phyloP scores from a whole-genome alignment of 2,888 invertebrate genomes.

The Microchrysa polita region DNA sequence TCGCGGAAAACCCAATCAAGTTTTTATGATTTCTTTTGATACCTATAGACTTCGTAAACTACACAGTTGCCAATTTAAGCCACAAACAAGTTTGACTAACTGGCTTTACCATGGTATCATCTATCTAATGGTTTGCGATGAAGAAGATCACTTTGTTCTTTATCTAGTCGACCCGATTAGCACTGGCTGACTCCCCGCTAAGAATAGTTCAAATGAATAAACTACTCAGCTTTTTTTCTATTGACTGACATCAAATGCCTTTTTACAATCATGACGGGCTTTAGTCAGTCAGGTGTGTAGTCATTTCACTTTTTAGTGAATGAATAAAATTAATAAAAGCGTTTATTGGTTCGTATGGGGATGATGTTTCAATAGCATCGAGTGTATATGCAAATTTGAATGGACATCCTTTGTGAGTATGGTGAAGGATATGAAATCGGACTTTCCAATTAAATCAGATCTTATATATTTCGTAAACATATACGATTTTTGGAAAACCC shows the following conservation, averaged over 20 bases:
- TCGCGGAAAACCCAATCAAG: conserved; percentile 2
- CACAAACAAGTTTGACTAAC: background rate
- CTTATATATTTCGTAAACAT: background rate
- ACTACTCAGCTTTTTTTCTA: background rate
- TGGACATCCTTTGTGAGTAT: background rate
- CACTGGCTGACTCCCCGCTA: background rate
- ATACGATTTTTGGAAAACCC: background rate
- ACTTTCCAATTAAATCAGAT: conserved; percentile 7
- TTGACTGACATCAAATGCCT: background rate
- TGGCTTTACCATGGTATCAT: background rate
- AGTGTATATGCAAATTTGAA: background rate
- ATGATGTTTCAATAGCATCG: background rate
- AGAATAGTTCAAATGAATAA: background rate
- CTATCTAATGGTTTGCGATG: background rate
- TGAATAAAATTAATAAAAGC: background rate
- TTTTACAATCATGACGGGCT: background rate
- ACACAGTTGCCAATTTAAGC: background rate
- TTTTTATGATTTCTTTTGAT: background rate
- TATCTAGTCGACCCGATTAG: background rate
- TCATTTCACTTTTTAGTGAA: conserved; percentile 2
- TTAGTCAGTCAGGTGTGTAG: background rate
- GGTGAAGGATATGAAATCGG: conserved; percentile 1
- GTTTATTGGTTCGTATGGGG: background rate
- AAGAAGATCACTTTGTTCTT: background rate
- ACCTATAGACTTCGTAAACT: background rate